phyloP scores from a whole-genome alignment of 2,797 vertebrate genomes.

The Phyllotis vaccarum region DNA sequence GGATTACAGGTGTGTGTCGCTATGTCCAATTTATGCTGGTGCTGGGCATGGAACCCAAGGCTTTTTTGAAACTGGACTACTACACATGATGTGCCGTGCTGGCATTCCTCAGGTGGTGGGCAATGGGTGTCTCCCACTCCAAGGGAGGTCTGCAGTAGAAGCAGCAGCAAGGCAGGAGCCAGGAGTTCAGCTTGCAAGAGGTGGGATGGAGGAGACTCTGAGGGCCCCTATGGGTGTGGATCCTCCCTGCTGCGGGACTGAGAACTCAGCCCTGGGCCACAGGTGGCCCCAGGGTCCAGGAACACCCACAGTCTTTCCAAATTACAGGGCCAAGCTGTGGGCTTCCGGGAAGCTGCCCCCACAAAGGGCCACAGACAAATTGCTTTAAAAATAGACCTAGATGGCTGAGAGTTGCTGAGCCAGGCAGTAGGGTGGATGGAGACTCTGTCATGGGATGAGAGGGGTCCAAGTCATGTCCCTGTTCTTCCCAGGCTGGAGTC shows the following conservation, averaged over 20 bases:
- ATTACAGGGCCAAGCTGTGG: slow-evolving; percentile 84
- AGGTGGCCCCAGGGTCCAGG: slow-evolving; percentile 80
- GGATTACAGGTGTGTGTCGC: not conserved
- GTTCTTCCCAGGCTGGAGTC: not conserved
- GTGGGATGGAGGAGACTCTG: not conserved
- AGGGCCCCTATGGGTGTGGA: not conserved
- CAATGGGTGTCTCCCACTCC: not conserved
- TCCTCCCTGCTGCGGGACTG: slow-evolving; percentile 65
- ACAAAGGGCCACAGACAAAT: slow-evolving; percentile 84
- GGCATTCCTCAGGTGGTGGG: not conserved
- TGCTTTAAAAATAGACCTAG: slow-evolving; percentile 89
- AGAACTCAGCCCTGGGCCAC: slow-evolving; percentile 45
- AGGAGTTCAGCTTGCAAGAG: not conserved
- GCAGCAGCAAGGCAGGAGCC: not conserved
- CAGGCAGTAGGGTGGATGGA: not conserved
- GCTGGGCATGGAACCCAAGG: too few species aligned
- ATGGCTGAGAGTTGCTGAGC: slow-evolving; percentile 32
- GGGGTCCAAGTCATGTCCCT: too few species aligned
- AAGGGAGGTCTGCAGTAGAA: not conserved
- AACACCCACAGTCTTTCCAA: slow-evolving; percentile 88
- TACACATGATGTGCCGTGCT: not conserved
- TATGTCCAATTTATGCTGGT: not conserved
- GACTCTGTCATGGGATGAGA: not conserved
- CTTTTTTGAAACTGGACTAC: not conserved
- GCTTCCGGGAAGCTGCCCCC: slow-evolving; percentile 72